Conservation (phyloP, 2,113 vertebrate genomes). For the Lynx canadensis region DNA sequence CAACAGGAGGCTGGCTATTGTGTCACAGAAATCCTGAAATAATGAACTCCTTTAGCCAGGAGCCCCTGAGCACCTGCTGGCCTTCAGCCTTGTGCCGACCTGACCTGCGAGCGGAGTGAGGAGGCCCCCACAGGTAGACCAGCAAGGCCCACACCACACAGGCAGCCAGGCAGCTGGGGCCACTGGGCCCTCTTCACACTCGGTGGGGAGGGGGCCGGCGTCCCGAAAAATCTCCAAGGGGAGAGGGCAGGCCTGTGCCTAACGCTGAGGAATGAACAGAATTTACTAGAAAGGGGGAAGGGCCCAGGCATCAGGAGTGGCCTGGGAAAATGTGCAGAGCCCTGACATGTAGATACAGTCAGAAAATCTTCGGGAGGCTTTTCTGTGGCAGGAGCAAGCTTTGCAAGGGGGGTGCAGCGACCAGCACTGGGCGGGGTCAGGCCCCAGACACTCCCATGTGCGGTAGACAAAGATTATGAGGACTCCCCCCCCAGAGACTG, state of each 20-base stretch:
- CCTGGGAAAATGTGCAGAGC: background rate
- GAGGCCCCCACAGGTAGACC: background rate
- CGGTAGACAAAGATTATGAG: too few relatives aligned
- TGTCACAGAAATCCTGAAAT: background rate
- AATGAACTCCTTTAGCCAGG: background rate
- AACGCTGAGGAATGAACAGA: background rate
- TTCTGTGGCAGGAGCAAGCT: background rate
- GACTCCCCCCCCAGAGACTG: background rate
- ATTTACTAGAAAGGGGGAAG: background rate
- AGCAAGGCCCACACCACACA: rapidly evolving
- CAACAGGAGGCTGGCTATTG: background rate
- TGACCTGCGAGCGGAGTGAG: rapidly evolving
- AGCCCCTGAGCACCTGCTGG: background rate
- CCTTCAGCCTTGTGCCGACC: rapidly evolving
- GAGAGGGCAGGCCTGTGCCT: too few relatives aligned
- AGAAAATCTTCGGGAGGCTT: rapidly evolving
- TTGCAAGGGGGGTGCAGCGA: too few relatives aligned
- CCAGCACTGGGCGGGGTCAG: background rate
- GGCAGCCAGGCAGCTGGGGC: background rate
- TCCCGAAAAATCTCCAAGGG: background rate
- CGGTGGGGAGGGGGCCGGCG: background rate
- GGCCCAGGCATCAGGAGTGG: background rate
- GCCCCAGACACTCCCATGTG: background rate
- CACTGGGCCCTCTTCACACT: background rate
- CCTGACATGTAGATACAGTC: rapidly evolving